These are phyloP conservation scores for Epizoanthus illoricatus DNA, from an alignment of 92 coral and sea anemone genomes.

Conservation along the genomic window DNA sequence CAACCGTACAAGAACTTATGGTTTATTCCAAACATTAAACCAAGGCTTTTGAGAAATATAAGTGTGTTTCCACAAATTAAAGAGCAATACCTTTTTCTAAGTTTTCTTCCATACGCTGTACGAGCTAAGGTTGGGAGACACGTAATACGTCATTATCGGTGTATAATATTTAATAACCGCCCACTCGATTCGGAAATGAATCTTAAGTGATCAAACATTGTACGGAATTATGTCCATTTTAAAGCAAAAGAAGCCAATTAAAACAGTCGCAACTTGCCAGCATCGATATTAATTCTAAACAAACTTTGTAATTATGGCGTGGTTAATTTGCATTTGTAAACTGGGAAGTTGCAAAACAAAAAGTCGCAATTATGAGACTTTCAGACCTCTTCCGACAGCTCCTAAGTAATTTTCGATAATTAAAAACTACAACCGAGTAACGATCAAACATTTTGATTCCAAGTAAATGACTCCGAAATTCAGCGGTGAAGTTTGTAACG, in stretches of 20 bases:
- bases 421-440: neutral
- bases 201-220: neutral
- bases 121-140: no score
- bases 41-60: no score
- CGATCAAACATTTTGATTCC: neutral
- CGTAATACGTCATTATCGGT: no score
- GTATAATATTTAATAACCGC: conserved; percentile 5
- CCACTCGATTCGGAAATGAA: conserved; percentile 9
- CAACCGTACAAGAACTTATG: no score
- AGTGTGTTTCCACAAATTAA: no score
- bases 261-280: neutral
- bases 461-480: no score
- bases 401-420: neutral
- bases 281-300: neutral
- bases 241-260: conserved; percentile 17
- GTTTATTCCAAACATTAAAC: no score
- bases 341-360: conserved; percentile 2
- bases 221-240: neutral
- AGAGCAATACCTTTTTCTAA: no score
- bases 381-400: conserved; percentile 3
- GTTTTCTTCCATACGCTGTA: no score
- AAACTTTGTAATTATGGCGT: neutral
- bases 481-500: no score
- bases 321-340: conserved; percentile 25
- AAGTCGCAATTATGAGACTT: conserved; percentile 2